These are phyloP conservation scores for Idris sp. DNA, from an alignment of 1,140 invertebrate genomes.

Conservation along the genomic window DNA sequence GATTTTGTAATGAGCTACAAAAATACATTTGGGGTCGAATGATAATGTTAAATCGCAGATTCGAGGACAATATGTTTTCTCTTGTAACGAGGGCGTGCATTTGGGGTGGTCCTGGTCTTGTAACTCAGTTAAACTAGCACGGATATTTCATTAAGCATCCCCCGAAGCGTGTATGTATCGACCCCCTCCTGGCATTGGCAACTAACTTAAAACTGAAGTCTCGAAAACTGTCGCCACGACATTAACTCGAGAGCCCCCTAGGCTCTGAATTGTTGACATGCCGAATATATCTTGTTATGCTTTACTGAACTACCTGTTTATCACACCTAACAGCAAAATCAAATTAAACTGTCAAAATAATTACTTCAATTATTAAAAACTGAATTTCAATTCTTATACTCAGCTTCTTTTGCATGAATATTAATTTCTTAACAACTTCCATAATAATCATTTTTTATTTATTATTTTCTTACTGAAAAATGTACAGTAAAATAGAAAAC, in stretches of 20 bases:
- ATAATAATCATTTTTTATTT: too few relatives aligned
- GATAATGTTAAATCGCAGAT: constrained; percentile 70
- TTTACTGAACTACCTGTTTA: constrained; percentile 47
- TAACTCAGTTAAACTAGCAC: constrained; percentile 78
- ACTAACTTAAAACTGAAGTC: constrained; percentile 66
- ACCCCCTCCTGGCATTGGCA: constrained; percentile 60
- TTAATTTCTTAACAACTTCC: too few relatives aligned
- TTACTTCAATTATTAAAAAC: too few relatives aligned
- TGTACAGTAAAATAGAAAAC: too few relatives aligned
- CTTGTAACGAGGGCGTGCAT: constrained; percentile 67
- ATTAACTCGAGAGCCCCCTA: constrained; percentile 72
- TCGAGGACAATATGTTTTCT: constrained; percentile 78
- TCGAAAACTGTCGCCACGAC: constrained; percentile 58
- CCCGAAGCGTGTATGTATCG: constrained; percentile 54
- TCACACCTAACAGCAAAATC: too few relatives aligned
- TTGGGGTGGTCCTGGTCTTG: constrained; percentile 70
- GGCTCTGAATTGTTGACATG: constrained; percentile 77
- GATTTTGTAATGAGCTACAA: constrained; percentile 2
- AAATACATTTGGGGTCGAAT: constrained; percentile 44
- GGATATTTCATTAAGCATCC: constrained; percentile 78
- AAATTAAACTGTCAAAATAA: too few relatives aligned
- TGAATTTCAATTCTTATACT: too few relatives aligned
- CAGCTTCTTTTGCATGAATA: too few relatives aligned
- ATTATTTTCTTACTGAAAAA: too few relatives aligned
- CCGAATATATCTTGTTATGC: constrained; percentile 75